Evolutionary conservation across 2,797 vertebrate genomes (phyloP), one percentile per base, ranked within the genome.

Genomic region (Vespertilio murinus): DNA sequence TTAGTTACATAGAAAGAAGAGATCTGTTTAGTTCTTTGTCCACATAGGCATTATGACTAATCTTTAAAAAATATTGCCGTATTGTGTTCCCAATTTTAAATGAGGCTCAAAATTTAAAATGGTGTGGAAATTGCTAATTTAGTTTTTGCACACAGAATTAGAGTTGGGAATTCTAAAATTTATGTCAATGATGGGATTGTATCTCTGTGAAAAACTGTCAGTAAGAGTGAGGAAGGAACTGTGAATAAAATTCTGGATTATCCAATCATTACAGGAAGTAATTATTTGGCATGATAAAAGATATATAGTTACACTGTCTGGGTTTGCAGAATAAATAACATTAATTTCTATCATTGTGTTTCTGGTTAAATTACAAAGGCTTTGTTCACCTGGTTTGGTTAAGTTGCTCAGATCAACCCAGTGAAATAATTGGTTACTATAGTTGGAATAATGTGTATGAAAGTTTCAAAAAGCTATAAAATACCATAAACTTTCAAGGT

Each of bases 321-420:
- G 6, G 3, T 70, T 71, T 93, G 20, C 17, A 93, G 8, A 47
- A 70, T 52, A 84, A 94, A 79, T 69, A 25, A 1, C 35, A 94
- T 89, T 42, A 85, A 61, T 49, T 93, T 89, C 20, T 6, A 42
- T 54, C n/a, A 79, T 14, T 69, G 0, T 80, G 23, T 73, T 91
- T 93, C 28, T 56, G 52, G 7, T 89, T 94, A n/a, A 91, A 80
- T 52, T 81, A 33, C 30, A 92, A 94, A 80, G 9, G 28, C 2
- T 83, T 61, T 85, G 35, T 85, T 77, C 75, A 49, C 25, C 3
- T 73, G 40, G 74, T 30, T 84, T 73, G 18, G 33, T 13, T 45
- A 79, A 45, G 33, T 71, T 61, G 83, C 7, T 71, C 11, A 1
- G 9, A 33, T 79, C 42, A 79, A 70, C 4, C 4, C 6, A 89